Evolutionary conservation across 92 coral and sea anemone species (phyloP).

Genomic region (Plumapathes pennacea): DNA sequence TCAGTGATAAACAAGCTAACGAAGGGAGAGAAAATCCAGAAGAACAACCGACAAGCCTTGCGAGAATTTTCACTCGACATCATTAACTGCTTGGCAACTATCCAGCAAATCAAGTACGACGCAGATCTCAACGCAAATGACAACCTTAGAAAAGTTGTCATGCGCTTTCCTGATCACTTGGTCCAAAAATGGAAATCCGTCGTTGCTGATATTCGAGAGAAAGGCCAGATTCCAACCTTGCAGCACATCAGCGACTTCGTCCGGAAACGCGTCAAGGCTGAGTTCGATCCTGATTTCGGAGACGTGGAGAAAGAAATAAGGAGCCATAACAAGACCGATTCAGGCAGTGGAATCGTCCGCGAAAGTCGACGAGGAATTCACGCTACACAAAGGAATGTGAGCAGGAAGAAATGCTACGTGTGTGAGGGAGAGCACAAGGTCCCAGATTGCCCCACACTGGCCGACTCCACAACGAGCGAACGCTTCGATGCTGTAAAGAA

Average conservation of each 20-base stretch:
- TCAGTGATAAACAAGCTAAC: slow-evolving; percentile 21
- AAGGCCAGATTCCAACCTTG: slow-evolving; percentile 6
- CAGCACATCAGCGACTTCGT: slow-evolving; percentile 11
- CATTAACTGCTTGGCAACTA: neutral
- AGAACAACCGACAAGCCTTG: no score
- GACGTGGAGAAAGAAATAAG: slow-evolving; percentile 5
- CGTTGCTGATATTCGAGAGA: slow-evolving; percentile 12
- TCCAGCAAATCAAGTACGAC: neutral
- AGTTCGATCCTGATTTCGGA: slow-evolving; percentile 21
- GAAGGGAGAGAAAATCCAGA: slow-evolving; percentile 36
- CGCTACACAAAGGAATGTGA: no score
- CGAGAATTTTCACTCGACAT: no score
- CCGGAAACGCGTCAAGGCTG: slow-evolving; percentile 19
- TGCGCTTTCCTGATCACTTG: slow-evolving; percentile 4
- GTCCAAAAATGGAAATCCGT: slow-evolving; percentile 12
- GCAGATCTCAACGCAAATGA: slow-evolving; percentile 14
- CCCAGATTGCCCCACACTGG: no score
- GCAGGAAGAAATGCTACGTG: no score
- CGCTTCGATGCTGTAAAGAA: no score
- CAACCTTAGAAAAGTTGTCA: slow-evolving; percentile 7
- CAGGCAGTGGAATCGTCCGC: no score
- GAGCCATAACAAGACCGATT: no score
- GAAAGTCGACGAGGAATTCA: no score
- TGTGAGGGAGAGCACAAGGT: no score
- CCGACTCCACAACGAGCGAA: no score